Evolutionary conservation across 1,140 invertebrate species (phyloP).

Genomic region (Papilio dardanus): DNA sequence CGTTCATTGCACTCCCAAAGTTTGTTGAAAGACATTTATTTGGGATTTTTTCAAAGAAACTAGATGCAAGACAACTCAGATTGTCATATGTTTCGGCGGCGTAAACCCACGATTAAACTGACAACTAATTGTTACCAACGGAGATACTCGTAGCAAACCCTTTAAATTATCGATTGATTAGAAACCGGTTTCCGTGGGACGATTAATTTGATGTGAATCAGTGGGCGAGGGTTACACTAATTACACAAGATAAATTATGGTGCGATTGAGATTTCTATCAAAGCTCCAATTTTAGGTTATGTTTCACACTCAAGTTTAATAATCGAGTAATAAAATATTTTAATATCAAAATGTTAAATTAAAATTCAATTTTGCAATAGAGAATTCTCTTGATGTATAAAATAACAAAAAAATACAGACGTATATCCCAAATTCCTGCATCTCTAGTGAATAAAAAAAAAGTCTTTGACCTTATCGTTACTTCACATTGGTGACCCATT

Average conservation of each 20-base stretch:
- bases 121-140: neutral
- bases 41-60: too few species aligned
- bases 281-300: conserved; percentile 1
- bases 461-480: too few species aligned
- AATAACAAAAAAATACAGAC: too few species aligned
- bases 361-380: neutral
- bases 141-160: neutral
- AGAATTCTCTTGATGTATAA: too few species aligned
- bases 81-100: neutral
- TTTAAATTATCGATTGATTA: conserved; percentile 6
- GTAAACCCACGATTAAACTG: neutral
- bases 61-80: too few species aligned
- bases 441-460: too few species aligned
- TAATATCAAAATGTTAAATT: neutral
- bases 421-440: too few species aligned
- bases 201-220: conserved; percentile 7
- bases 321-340: neutral
- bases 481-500: neutral
- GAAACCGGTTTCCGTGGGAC: neutral
- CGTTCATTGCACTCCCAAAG: too few species aligned
- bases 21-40: too few species aligned
- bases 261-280: neutral
- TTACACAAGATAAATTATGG: conserved; percentile 6
- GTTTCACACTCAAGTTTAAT: neutral
- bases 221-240: conserved; percentile 11